These are phyloP conservation scores for Heliconius hewitsoni DNA, from an alignment of 1,140 invertebrate species.

Conservation along the genomic window DNA sequence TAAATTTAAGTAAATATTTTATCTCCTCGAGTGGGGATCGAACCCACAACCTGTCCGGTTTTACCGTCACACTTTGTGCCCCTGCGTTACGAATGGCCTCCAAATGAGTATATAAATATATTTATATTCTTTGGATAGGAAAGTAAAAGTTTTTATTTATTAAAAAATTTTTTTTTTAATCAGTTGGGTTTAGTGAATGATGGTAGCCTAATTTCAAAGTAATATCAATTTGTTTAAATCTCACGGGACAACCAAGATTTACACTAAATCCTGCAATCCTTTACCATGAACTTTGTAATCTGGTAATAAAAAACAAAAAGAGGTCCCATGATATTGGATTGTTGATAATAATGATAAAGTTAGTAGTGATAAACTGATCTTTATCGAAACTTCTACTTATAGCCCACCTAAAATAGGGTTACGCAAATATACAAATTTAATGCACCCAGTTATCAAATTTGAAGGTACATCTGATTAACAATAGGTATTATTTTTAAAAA, in stretches of 20 bases:
- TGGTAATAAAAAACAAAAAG: slow-evolving; percentile 31
- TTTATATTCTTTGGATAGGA: no score
- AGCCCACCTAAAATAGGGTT: not conserved
- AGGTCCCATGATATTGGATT: slow-evolving; percentile 1
- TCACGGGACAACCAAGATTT: slow-evolving; percentile 14
- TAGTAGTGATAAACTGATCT: slow-evolving; percentile 5
- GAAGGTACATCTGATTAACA: not conserved
- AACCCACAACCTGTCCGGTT: no score
- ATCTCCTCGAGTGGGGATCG: no score
- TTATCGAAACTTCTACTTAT: not conserved
- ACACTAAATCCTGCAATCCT: slow-evolving; percentile 5
- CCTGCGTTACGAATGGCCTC: no score
- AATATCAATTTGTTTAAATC: not conserved
- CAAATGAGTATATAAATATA: not conserved
- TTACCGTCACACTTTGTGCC: no score
- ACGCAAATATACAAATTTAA: not conserved
- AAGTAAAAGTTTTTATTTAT: no score
- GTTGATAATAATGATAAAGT: slow-evolving; percentile 3
- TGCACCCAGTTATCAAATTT: not conserved
- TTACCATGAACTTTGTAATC: slow-evolving; percentile 28
- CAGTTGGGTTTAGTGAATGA: not conserved
- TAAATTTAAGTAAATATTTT: no score
- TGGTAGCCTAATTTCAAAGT: not conserved
- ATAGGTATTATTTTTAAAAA: not conserved
- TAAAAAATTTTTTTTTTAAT: not conserved